These are phyloP conservation scores for Thereva unica DNA, from an alignment of 2,888 invertebrate genomes.

Conservation along the genomic window DNA sequence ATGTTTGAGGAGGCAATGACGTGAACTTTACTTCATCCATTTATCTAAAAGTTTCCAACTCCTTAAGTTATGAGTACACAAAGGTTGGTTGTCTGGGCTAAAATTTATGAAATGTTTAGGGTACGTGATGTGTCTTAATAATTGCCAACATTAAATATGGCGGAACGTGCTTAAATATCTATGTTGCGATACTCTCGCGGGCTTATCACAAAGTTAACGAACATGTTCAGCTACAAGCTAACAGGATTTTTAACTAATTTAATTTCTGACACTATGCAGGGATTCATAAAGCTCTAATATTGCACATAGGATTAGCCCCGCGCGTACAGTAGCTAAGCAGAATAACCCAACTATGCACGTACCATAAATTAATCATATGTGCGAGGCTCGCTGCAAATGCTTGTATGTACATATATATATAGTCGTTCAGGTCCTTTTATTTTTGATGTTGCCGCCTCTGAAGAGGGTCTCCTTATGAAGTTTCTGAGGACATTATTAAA, in stretches of 20 bases:
- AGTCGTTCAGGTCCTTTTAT: too few relatives aligned
- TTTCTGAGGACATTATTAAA: too few relatives aligned
- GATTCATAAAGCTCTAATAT: not conserved
- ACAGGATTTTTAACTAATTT: slow-evolving; percentile 20
- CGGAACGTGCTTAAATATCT: slow-evolving; percentile 19
- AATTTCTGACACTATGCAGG: not conserved
- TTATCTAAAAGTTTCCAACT: slow-evolving; percentile 30
- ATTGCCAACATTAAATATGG: slow-evolving; percentile 40
- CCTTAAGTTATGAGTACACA: slow-evolving; percentile 23
- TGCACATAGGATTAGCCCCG: too few relatives aligned
- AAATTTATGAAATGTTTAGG: slow-evolving; percentile 40
- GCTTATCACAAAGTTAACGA: not conserved
- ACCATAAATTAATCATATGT: too few relatives aligned
- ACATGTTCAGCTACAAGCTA: not conserved
- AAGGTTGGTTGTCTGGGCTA: slow-evolving; percentile 18
- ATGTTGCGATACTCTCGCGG: not conserved
- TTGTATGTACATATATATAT: too few relatives aligned
- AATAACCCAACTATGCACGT: too few relatives aligned
- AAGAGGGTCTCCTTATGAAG: too few relatives aligned
- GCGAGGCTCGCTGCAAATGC: too few relatives aligned
- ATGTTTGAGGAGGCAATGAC: slow-evolving; percentile 29
- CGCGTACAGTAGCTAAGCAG: too few relatives aligned
- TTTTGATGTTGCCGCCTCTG: too few relatives aligned
- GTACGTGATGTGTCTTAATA: slow-evolving; percentile 43
- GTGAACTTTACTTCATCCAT: slow-evolving; percentile 31